Percentiles rank a stretch among this genome's conserved stretches.
phyloP scores from a whole-genome alignment of 2,797 vertebrate species.

The Gymnothorax javanicus region DNA sequence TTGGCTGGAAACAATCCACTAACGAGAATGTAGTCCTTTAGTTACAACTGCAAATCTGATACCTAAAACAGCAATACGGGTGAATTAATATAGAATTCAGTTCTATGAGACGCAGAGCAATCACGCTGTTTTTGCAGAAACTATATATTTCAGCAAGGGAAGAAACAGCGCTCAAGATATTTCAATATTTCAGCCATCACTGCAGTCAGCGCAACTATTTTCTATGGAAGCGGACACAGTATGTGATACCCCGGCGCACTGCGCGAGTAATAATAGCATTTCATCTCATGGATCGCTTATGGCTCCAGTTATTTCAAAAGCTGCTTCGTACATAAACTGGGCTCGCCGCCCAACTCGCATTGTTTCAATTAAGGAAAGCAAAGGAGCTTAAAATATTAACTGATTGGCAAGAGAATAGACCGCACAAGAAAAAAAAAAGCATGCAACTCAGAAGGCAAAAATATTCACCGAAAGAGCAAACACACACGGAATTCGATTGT shows the following conservation, averaged over 20 bases:
- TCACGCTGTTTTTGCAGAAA: too few species aligned
- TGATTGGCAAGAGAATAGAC: neutral
- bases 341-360: neutral
- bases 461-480: neutral
- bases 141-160: neutral
- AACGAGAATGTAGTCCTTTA: slow-evolving; percentile 6
- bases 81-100: neutral
- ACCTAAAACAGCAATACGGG: slow-evolving; percentile 13
- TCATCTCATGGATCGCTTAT: neutral
- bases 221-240: too few species aligned
- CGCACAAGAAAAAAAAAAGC: neutral
- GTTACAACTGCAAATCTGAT: neutral
- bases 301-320: neutral
- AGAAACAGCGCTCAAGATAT: neutral
- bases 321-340: slow-evolving; percentile 29
- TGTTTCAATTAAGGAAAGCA: slow-evolving; percentile 20
- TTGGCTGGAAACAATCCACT: slow-evolving; percentile 19
- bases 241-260: neutral
- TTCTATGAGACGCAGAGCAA: neutral
- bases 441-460: neutral
- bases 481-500: neutral
- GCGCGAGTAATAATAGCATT: neutral
- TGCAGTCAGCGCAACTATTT: slow-evolving; percentile 1
- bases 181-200: neutral
- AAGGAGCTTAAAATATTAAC: slow-evolving; percentile 16